A percentile compares a stretch with the other conserved stretches of the same genome.
Conservation (phyloP, 2,113 vertebrate species). For the Tyrannus savana region DNA sequence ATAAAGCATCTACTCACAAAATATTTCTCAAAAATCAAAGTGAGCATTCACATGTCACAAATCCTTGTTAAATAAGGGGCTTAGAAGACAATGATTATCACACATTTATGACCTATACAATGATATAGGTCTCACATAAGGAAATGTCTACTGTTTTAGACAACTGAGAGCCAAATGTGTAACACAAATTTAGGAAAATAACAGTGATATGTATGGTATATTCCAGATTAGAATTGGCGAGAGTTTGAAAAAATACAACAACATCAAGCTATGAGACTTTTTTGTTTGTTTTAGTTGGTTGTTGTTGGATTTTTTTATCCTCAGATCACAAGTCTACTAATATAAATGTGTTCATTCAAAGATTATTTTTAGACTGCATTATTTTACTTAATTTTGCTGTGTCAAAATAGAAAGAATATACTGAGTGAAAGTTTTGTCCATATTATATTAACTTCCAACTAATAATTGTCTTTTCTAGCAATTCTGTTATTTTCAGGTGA, state of each 20-base stretch:
- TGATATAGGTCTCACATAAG: not conserved
- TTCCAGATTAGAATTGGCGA: not conserved
- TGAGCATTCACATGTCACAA: not conserved
- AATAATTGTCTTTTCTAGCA: not conserved
- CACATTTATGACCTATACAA: not conserved
- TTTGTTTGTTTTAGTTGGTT: not conserved
- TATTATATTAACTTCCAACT: not conserved
- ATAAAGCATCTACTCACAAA: not conserved
- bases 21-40: not conserved
- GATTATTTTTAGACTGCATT: not conserved
- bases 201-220: not conserved
- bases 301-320: rapidly evolving
- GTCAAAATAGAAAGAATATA: not conserved
- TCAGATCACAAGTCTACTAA: not conserved
- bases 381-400: not conserved
- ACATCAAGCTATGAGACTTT: not conserved
- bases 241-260: not conserved
- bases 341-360: not conserved
- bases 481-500: not conserved
- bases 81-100: not conserved
- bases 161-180: not conserved
- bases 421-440: not conserved
- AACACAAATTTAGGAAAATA: not conserved
- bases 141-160: not conserved
- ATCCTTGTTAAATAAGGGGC: not conserved